phyloP scores from a whole-genome alignment of 2,888 invertebrate genomes.

The Cephus runcator region DNA sequence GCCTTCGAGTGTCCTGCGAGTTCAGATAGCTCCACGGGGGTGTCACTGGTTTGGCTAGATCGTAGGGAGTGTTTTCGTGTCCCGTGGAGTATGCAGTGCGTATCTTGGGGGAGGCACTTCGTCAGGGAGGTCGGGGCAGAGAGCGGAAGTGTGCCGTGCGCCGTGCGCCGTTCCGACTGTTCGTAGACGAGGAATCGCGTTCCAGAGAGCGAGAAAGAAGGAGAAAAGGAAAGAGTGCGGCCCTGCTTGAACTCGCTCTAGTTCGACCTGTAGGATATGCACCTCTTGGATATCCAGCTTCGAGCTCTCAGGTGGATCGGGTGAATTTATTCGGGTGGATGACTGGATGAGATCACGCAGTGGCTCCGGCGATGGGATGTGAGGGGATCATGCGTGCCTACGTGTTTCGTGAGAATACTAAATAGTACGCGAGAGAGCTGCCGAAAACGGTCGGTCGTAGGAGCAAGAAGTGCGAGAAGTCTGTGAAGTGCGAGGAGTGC shows the following conservation, averaged over 20 bases:
- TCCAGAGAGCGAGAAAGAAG: background rate
- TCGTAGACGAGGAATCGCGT: background rate
- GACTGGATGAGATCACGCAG: background rate
- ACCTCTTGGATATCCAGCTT: background rate
- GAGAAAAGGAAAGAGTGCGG: constrained; percentile 16
- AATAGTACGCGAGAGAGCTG: background rate
- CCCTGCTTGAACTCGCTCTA: constrained; percentile 23
- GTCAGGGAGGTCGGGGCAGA: background rate
- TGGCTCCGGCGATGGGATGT: background rate
- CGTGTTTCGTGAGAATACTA: background rate
- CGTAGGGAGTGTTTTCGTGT: background rate
- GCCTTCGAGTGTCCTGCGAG: background rate
- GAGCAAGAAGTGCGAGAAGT: too few species aligned
- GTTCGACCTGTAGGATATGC: background rate
- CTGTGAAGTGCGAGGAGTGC: background rate
- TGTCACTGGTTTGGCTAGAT: background rate
- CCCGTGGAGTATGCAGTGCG: background rate
- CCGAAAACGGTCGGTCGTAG: background rate
- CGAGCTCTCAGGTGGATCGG: background rate
- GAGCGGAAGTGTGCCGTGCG: background rate
- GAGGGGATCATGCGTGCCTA: background rate
- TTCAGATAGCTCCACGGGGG: background rate
- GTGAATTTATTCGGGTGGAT: background rate
- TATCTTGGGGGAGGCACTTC: background rate
- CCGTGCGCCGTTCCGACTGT: background rate